Base-by-base conservation (phyloP, 2,888 invertebrate species). In the Entomobrya multifasciata region DNA sequence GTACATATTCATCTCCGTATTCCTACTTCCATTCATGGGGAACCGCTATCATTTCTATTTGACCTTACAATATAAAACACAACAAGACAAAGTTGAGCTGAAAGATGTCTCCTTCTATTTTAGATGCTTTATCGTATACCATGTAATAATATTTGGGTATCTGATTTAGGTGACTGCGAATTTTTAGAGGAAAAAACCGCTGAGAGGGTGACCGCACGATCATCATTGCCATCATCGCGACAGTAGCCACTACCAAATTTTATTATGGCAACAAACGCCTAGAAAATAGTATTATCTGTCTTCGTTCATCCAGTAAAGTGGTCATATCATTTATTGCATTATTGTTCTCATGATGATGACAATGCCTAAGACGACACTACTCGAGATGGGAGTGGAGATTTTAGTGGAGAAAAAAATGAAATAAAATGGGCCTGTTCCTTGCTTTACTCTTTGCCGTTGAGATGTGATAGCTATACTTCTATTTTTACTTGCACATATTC, bases 21-120 rank as follows among this genome's bases (percentile, higher is more conserved):
- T n/a, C n/a, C n/a, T n/a, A n/a, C n/a, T n/a, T n/a, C n/a, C n/a
- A n/a, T n/a, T n/a, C n/a, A n/a, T n/a, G 36, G n/a, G 17, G 36
- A 67, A 11, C 65, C 22, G 13, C n/a, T 67, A 41, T 67, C 20
- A 36, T 67, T 67, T 67, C n/a, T 67, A 67, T 67, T 67, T 41
- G 41, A 67, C 65, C 65, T 67, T 67, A 67, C 17, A 60, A 20
- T 41, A 67, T 41, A 67, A 20, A 67, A 15, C 30, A 17, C 10
- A 17, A 41, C 17, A 36, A 67, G 20, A 41, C 41, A 44, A 67
- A 20, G 22, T 17, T 62, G 36, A 36, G 36, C 36, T 36, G 4
- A 20, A 41, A 44, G 30, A 67, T 41, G 17, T 17, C 41, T 41
- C 4, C 20, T 11, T 20, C 22, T 20, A 67, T 20, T 41, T 36